phyloP scores from a whole-genome alignment of 2,797 vertebrate species.

The Xenopus petersii region DNA sequence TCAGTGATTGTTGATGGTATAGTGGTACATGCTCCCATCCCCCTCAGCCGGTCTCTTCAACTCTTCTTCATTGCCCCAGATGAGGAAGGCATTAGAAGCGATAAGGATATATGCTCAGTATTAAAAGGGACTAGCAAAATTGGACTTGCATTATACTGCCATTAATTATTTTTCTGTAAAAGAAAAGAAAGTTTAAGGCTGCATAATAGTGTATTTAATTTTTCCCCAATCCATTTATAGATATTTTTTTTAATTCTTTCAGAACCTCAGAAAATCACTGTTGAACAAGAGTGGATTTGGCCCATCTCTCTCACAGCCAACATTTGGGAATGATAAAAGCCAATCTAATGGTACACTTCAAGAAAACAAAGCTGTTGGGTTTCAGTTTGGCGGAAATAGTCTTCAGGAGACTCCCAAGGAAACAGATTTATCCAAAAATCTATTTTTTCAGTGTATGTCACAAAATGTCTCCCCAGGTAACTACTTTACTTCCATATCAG shows the following conservation, averaged over 20 bases:
- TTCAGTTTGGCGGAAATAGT: constrained; percentile 76
- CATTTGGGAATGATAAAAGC: constrained; percentile 66
- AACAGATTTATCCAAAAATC: constrained; percentile 81
- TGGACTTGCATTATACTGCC: no score
- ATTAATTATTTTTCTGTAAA: no score
- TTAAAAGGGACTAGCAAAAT: no score
- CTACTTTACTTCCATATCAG: constrained; percentile 88
- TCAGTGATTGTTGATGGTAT: no score
- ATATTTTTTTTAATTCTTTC: constrained; percentile 49
- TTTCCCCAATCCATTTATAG: not conserved
- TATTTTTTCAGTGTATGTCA: constrained; percentile 98
- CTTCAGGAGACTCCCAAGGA: constrained; percentile 75
- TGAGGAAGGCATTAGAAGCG: no score
- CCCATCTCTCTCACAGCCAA: constrained; percentile 63
- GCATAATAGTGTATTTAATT: no score
- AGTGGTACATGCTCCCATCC: no score
- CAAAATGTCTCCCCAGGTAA: constrained; percentile 84
- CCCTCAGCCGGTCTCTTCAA: no score
- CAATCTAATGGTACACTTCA: constrained; percentile 82
- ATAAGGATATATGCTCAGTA: no score
- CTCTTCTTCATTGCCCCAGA: no score
- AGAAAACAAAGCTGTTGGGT: constrained; percentile 82
- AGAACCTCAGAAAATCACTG: constrained; percentile 78
- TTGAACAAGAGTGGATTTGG: constrained; percentile 76
- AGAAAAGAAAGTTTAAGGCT: no score